phyloP scores from a whole-genome alignment of 2,113 vertebrate genomes.

The Ceyx melanurus region DNA sequence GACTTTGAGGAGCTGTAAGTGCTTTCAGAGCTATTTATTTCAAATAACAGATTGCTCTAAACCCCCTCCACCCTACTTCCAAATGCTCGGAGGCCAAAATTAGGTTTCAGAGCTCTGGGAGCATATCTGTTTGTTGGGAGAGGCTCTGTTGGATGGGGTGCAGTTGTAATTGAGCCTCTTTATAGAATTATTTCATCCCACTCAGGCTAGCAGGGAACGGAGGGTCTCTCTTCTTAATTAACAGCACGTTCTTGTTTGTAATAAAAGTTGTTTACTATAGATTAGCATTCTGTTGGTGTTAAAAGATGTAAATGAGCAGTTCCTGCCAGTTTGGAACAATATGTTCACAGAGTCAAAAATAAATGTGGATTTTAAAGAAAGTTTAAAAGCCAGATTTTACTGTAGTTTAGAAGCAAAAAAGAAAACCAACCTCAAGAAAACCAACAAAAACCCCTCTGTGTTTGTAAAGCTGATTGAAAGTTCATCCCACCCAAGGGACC shows the following conservation, averaged over 20 bases:
- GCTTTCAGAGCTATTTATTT: constrained; percentile 5
- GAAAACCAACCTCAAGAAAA: neutral
- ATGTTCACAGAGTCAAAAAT: neutral
- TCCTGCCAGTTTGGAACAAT: constrained; percentile 54
- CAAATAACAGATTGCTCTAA: constrained; percentile 28
- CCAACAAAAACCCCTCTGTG: no score
- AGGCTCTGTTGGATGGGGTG: neutral
- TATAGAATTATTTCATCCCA: constrained; percentile 12
- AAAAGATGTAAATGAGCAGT: constrained; percentile 55
- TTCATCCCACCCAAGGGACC: neutral
- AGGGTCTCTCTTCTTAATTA: constrained; percentile 38
- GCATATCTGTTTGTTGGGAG: neutral
- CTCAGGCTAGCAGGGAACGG: neutral
- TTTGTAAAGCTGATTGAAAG: neutral
- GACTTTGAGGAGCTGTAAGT: neutral
- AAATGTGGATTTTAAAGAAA: neutral
- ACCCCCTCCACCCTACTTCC: constrained; percentile 8
- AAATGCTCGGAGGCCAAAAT: constrained; percentile 43
- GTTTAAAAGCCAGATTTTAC: neutral
- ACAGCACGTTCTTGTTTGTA: neutral
- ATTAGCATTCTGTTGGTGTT: constrained; percentile 54
- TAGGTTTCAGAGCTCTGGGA: neutral
- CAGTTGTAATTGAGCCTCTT: neutral
- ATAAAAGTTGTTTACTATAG: constrained; percentile 48
- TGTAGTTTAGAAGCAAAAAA: neutral